Base-by-base conservation (phyloP, 2,888 invertebrate species). In the Willowsia nigromaculata region DNA sequence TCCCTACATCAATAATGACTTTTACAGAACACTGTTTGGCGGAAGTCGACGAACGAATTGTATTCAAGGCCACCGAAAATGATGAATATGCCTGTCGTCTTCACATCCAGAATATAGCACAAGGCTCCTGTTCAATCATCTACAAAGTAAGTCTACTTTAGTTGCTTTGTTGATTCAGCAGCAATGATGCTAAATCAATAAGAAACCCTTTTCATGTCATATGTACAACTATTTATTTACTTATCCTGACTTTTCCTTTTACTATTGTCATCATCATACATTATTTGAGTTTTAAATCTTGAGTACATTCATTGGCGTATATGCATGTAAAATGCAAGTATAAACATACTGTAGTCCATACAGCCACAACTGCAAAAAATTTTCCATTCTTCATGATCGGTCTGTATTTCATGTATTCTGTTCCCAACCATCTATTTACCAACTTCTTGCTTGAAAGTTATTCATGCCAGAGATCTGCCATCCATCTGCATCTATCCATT, bases 21-120 rank as follows among this genome's bases (percentile, higher is more conserved):
- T 88, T 65, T 65, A 59, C 85, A 90, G 90, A 88, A 62, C 80
- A 88, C 82, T 88, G 88, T 27, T 81, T 91, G 50, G 91, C 88
- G 62, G 90, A 91, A 81, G 90, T 91, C 76, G 91, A 91, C 40
- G 90, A 90, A 47, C 78, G 85, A 71, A 88, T 91, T 71, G 56
- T 47, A 30, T 91, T 91, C 89, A 90, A 88, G 25, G 68, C 90
- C 62, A 90, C 84, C 15, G 91, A 91, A 50, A 88, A 87, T 80
- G 89, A 90, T 62, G 91, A 90, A 80, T 91, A 91, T 76, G 71
- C 85, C 30, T 90, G 88, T 85, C 78, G 78, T 71, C 90, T 92
- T 25, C 90, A 88, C 56, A 89, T 92, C 53, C 91, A 90, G 50
- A 92, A 92, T 88, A 86, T 91, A 33, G 89, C 91, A 83, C 88